Evolutionary conservation across 1,140 invertebrate species (phyloP).

Genomic region (Trichomalopsis sarcophagae): DNA sequence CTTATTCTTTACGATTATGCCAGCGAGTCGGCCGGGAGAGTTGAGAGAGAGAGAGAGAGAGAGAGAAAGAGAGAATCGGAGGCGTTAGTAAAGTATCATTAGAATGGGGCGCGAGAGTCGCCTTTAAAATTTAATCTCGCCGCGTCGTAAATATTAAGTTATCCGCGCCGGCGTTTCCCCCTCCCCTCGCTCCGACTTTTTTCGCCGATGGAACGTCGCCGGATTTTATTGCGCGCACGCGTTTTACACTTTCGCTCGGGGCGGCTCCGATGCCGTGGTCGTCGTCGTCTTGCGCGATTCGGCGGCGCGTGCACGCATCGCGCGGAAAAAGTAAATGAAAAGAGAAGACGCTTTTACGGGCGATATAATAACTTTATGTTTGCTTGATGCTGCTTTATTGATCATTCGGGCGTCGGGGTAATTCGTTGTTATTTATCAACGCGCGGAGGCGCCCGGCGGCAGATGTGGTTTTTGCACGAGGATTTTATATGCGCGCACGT

Average conservation of each 20-base stretch:
- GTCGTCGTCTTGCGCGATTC: neutral
- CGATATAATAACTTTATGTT: slow-evolving; percentile 36
- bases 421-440: slow-evolving; percentile 27
- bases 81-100: slow-evolving; percentile 29
- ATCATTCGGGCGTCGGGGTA: neutral
- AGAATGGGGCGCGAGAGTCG: slow-evolving; percentile 22
- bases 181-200: neutral
- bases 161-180: neutral
- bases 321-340: slow-evolving; percentile 3
- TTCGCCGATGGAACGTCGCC: neutral
- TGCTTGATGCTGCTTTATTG: slow-evolving; percentile 38
- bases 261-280: neutral
- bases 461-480: neutral
- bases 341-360: slow-evolving; percentile 18
- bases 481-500: neutral
- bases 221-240: slow-evolving; percentile 34
- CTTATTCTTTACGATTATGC: slow-evolving; percentile 9
- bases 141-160: slow-evolving; percentile 36
- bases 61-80: slow-evolving; percentile 10
- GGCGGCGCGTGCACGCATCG: neutral
- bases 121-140: slow-evolving; percentile 39
- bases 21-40: neutral
- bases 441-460: neutral
- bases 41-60: neutral
- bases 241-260: slow-evolving; percentile 17